phyloP scores from a whole-genome alignment of 2,113 vertebrate genomes.

The Ailurus styani region DNA sequence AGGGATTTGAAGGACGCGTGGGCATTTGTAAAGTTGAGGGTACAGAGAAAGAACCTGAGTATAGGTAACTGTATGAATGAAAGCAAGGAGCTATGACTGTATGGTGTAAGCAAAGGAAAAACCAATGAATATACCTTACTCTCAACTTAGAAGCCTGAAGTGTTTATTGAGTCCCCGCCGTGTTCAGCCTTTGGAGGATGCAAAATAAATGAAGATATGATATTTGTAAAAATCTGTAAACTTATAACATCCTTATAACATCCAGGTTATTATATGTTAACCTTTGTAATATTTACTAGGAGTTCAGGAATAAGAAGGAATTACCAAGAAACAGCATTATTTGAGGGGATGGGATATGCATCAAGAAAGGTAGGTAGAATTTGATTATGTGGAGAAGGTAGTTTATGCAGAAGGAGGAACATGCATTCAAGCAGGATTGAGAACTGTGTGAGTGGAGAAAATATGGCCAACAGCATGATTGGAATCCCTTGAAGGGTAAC shows the following conservation, averaged over 20 bases:
- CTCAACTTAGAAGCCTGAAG: neutral
- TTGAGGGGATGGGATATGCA: neutral
- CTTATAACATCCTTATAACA: neutral
- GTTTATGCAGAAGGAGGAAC: neutral
- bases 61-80: neutral
- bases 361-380: neutral
- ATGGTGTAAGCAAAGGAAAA: neutral
- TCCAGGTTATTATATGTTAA: constrained; percentile 10
- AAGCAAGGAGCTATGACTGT: neutral
- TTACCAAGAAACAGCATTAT: neutral
- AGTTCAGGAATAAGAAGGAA: constrained; percentile 10
- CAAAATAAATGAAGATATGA: constrained; percentile 20
- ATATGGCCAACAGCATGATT: neutral
- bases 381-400: neutral
- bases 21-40: neutral
- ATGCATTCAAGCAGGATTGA: neutral
- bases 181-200: neutral
- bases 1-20: neutral
- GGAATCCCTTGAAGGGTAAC: neutral
- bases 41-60: neutral
- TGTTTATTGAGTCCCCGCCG: neutral
- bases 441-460: neutral
- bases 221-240: constrained; percentile 29
- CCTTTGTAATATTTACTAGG: constrained; percentile 31
- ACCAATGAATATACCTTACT: neutral